A percentile compares a stretch with the other conserved stretches of the same genome.
Evolutionary conservation across 30 jellyfish, hydroid and myxozoan genomes (phyloP).

Genomic region (Aurelia sp.): DNA sequence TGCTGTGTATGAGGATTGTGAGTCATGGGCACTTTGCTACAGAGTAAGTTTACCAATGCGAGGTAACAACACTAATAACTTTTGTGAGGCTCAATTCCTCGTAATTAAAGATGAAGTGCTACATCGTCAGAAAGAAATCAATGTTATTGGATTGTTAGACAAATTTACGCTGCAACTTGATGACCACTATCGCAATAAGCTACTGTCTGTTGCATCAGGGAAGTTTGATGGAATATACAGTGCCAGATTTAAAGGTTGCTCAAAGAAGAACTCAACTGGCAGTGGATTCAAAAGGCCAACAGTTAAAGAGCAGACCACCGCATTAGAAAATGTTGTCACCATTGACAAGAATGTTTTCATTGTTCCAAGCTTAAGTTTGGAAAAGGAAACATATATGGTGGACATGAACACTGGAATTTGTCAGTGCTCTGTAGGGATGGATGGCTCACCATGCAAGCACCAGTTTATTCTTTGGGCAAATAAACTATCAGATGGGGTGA

Average conservation of each 20-base stretch:
- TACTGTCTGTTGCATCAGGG: constrained; percentile 36
- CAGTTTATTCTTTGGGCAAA: constrained; percentile 29
- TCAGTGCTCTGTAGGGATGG: constrained; percentile 7
- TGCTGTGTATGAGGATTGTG: background rate
- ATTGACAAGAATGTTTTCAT: background rate
- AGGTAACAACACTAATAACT: background rate
- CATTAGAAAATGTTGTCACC: background rate
- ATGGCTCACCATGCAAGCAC: constrained; percentile 55
- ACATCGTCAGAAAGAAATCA: too few species aligned
- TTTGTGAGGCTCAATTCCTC: constrained; percentile 3
- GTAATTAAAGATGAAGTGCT: background rate
- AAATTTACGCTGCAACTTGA: constrained; percentile 13
- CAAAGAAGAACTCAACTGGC: background rate
- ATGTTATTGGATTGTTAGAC: too few species aligned
- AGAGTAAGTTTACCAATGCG: background rate
- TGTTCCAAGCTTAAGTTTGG: background rate
- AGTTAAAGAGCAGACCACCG: background rate
- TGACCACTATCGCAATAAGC: constrained; percentile 11
- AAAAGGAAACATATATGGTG: background rate
- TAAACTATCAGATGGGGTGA: background rate
- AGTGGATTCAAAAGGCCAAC: background rate
- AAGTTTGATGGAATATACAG: constrained; percentile 24
- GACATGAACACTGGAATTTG: background rate
- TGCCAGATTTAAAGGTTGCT: background rate
- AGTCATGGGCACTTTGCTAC: background rate